Percentiles rank a stretch among this genome's conserved stretches.
Conservation (phyloP, 2,888 invertebrate species). For the Acanthococcus lagerstroemiae region DNA sequence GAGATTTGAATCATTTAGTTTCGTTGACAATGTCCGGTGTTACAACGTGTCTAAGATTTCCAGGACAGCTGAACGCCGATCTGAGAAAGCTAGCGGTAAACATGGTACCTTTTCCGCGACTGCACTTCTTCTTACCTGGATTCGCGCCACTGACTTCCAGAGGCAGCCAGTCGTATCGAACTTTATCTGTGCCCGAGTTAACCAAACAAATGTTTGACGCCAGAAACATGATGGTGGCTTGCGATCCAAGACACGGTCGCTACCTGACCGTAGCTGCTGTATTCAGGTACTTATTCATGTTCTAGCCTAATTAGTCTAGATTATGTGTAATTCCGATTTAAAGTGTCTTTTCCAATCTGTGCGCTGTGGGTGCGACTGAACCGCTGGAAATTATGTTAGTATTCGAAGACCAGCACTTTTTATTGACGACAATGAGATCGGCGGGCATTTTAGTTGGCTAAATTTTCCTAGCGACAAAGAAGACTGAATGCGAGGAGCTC, state of each 20-base stretch:
- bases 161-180: slow-evolving; percentile 46
- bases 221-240: slow-evolving; percentile 52
- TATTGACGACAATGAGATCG: too few relatives aligned
- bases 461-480: too few relatives aligned
- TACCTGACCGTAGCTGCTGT: slow-evolving; percentile 49
- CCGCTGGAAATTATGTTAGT: too few relatives aligned
- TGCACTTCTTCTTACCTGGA: slow-evolving; percentile 51
- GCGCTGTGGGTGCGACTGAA: too few relatives aligned
- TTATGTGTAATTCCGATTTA: too few relatives aligned
- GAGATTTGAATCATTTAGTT: slow-evolving; percentile 57
- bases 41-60: slow-evolving; percentile 53
- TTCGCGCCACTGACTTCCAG: slow-evolving; percentile 52
- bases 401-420: too few relatives aligned
- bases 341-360: too few relatives aligned
- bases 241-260: slow-evolving; percentile 48
- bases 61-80: slow-evolving; percentile 51
- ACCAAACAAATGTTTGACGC: slow-evolving; percentile 47
- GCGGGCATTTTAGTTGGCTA: too few relatives aligned
- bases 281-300: slow-evolving; percentile 37
- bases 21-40: slow-evolving; percentile 47
- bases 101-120: slow-evolving; percentile 56
- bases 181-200: slow-evolving; percentile 47
- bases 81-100: slow-evolving; percentile 50
- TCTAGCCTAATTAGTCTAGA: too few relatives aligned
- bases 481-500: too few relatives aligned